Evolutionary conservation across 2,888 invertebrate genomes (phyloP), one percentile per base, ranked within the genome.

Genomic region (Polydrusus tereticollis): DNA sequence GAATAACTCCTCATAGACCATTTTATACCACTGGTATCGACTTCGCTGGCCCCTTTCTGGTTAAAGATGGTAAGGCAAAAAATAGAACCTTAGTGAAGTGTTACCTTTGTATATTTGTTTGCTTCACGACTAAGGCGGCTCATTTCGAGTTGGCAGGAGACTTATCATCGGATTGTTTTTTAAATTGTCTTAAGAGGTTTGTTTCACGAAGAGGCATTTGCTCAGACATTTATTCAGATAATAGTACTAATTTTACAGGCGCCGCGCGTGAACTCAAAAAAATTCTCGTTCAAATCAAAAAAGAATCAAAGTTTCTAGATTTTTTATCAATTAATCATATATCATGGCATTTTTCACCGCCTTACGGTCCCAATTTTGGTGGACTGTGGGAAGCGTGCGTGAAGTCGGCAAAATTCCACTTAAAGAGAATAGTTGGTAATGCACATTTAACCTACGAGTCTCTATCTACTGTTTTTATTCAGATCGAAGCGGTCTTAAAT

Each of bases 201-300:
- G 63, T 70, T 20, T 63, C 74, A 10, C 50, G 74, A 26, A 52
- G 76, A 5, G 73, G 76, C 58, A 4, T 73, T 65, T 67, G 71
- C 18, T 16, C 59, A 8, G 69, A 79, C 1, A 72, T 84, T 0
- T 79, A 75, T 52, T 80, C 80, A 2, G 84, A 84, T 63, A 81
- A 82, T 26, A 82, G 80, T 0, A 79, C 80, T 0, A 84, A 82
- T 66, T 84, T 83, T 62, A 77, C 82, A 1, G 82, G 47, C 10
- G 64, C 52, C 26, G 64, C 29, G 21, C 26, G 29, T 18, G 63
- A 63, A 26, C 5, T 63, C 3, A 21, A 18, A 29, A 14, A 33
- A 2, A 29, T 16, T 20, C 14, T 63, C 12, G 21, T 20, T 5
- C 14, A 60, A 60, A 21, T 60, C 23, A 26, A 10, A 20, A 14